Conservation (phyloP, 2,113 vertebrate species). For the Paralichthys olivaceus region DNA sequence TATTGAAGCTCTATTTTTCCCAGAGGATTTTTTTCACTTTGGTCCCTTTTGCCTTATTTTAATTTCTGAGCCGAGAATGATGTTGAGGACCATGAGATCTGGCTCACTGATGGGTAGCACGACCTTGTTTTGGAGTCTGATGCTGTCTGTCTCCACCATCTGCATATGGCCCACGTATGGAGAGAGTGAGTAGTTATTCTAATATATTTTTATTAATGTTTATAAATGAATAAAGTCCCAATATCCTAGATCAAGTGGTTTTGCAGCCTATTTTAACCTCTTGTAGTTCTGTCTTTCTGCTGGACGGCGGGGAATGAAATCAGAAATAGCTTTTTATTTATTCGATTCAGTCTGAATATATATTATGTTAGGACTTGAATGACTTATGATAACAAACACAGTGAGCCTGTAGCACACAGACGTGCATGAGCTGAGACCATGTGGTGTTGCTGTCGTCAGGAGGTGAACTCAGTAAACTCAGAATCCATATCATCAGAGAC, state of each 20-base stretch:
- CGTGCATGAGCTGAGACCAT: slow-evolving; percentile 36
- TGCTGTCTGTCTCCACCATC: slow-evolving; percentile 85
- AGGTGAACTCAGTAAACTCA: slow-evolving; percentile 13
- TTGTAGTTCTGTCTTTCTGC: not conserved
- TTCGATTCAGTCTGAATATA: not conserved
- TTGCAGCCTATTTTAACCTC: not conserved
- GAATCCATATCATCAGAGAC: slow-evolving; percentile 7
- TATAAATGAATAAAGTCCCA: not conserved
- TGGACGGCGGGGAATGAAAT: not conserved
- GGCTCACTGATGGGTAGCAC: slow-evolving; percentile 85
- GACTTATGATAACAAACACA: not conserved
- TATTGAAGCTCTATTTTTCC: not conserved
- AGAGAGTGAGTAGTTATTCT: slow-evolving; percentile 87
- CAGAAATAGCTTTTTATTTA: not conserved
- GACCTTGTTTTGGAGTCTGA: slow-evolving; percentile 90
- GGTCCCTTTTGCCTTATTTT: slow-evolving; percentile 1
- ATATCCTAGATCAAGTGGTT: not conserved
- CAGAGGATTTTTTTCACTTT: not conserved
- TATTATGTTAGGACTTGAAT: no score
- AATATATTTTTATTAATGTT: not conserved
- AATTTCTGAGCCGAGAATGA: slow-evolving; percentile 75
- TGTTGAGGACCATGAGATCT: slow-evolving; percentile 86
- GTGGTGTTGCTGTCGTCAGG: slow-evolving; percentile 45
- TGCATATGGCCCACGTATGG: slow-evolving; percentile 87
- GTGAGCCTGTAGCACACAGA: not conserved